Evolutionary conservation across 2,888 invertebrate species (phyloP).

Genomic region (Drosophila trichaetosa): DNA sequence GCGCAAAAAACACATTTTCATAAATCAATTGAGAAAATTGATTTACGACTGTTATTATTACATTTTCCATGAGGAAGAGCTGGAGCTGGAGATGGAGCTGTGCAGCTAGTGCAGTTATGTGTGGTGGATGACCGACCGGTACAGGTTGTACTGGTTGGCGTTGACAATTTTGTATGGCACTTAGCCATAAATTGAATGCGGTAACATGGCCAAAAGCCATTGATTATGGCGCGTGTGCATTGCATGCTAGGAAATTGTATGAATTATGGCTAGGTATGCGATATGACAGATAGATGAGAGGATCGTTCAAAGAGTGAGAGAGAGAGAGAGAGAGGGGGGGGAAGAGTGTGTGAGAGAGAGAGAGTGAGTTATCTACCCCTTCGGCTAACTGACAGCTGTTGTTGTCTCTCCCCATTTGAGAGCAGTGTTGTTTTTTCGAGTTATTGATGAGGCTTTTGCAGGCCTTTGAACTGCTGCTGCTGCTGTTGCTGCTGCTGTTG

Average conservation of each 20-base stretch:
- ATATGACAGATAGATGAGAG: neutral
- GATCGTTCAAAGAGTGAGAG: neutral
- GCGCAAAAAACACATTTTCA: constrained; percentile 38
- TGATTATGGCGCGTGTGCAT: constrained; percentile 68
- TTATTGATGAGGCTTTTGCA: constrained; percentile 31
- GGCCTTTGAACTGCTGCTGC: constrained; percentile 35
- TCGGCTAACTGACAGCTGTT: neutral
- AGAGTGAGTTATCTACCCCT: neutral
- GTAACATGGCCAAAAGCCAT: constrained; percentile 40
- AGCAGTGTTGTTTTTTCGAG: neutral
- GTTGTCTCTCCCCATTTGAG: neutral
- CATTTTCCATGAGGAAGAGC: neutral
- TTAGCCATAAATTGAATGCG: constrained; percentile 62
- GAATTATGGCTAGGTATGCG: constrained; percentile 46
- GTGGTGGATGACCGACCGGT: constrained; percentile 9
- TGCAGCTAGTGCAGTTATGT: neutral
- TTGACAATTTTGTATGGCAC: constrained; percentile 61
- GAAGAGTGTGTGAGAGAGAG: neutral
- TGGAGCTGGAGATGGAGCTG: neutral
- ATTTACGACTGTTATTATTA: constrained; percentile 9
- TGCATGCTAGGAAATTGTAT: constrained; percentile 73
- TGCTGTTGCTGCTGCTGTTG: neutral
- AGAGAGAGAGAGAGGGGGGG: neutral
- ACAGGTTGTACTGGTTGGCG: constrained; percentile 62
- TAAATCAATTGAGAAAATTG: constrained; percentile 49